Base-by-base conservation (phyloP, 2,113 vertebrate genomes). In the Mohoua ochrocephala region DNA sequence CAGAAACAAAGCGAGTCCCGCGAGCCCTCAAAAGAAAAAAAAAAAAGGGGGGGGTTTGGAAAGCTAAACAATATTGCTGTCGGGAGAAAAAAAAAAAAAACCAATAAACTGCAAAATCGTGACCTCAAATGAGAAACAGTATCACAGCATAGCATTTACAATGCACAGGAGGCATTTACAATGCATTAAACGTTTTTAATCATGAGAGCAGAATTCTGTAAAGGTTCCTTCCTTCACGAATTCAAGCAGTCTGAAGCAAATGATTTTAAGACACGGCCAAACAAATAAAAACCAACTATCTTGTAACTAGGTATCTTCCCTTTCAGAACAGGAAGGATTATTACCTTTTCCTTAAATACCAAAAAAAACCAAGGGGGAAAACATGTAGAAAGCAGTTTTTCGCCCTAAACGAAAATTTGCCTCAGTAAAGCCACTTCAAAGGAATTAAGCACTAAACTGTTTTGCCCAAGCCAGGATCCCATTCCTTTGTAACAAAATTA, bases 401-500 rank as follows among this genome's bases (percentile, higher is more conserved):
- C 2, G 17, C 0, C 0, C 0, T 4, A 1, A 24, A 5, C 0
- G 0, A 1, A 11, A 1, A 4, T 0, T 4, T 1, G 0, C 1
- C 0, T 0, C 1, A 11, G 1, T 0, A 18, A 2, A 0, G 2
- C 1, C 0, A 2, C 0, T 2, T 30, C 0, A 4, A 1, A 15
- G 0, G 0, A 35, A 6, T 3, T 10, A 5, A 9, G 0, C 4
- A 1, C 2, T 0, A 0, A 1, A 5, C 2, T 1, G 1, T 0
- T 35, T 14, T 0, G 0, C 0, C 0, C 3, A 2, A 0, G 0
- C 0, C 5, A 17, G 0, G 0, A 35, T 0, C 0, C 0, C 3
- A 4, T 0, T 1, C 0, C 0, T 6, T 17, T 1, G 0, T 26
- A 21, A 22, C 0, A 0, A 0, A 0, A 7, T 0, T 11, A 1